These are phyloP conservation scores for Aphelinus atriplicis DNA, from an alignment of 1,140 invertebrate genomes.

Conservation along the genomic window DNA sequence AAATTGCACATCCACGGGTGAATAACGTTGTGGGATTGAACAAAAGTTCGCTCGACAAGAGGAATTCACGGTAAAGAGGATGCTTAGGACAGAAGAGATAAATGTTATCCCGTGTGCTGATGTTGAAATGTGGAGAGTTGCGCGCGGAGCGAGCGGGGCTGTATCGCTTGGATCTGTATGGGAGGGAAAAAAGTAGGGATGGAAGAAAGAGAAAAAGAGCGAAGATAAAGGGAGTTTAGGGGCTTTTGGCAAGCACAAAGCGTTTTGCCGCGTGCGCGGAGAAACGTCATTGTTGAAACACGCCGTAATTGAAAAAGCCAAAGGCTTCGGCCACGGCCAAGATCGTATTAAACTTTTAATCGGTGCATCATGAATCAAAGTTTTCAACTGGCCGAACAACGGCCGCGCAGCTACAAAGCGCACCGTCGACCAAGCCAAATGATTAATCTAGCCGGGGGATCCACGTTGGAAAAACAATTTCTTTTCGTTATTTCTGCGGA, in stretches of 20 bases:
- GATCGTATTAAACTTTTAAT: conserved; percentile 22
- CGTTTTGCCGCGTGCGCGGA: background rate
- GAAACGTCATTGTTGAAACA: conserved; percentile 14
- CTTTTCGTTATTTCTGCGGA: too few species aligned
- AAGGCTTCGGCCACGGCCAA: background rate
- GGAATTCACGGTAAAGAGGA: background rate
- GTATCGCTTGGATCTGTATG: too few species aligned
- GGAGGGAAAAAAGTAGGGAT: background rate
- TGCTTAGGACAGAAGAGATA: conserved; percentile 1
- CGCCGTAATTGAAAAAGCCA: conserved; percentile 19
- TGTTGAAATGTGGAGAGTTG: background rate
- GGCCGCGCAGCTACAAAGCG: background rate
- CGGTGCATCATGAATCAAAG: conserved; percentile 12
- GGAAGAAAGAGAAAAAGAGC: background rate
- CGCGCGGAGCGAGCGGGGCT: background rate
- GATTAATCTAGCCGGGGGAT: background rate
- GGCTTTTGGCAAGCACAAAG: conserved; percentile 2
- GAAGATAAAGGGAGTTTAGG: background rate
- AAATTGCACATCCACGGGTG: too few species aligned
- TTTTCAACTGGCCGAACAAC: background rate
- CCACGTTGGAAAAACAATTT: too few species aligned
- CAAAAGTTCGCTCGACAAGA: too few species aligned
- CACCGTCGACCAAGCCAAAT: background rate
- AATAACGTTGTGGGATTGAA: too few species aligned
- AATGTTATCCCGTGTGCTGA: conserved; percentile 15